Base-by-base conservation (phyloP, 2,888 invertebrate species). In the Liodrosophila aerea region DNA sequence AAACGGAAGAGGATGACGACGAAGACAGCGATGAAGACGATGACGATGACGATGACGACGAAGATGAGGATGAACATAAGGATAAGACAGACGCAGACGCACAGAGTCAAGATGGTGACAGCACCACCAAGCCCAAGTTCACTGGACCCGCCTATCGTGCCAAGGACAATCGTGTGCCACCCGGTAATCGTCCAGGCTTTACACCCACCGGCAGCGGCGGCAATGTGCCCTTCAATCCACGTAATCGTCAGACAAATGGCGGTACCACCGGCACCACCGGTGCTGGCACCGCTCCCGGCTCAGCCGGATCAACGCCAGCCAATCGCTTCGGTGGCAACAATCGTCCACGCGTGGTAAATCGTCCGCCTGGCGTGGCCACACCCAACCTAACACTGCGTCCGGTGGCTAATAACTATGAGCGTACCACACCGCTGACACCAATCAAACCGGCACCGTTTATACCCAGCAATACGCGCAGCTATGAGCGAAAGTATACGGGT, bases 401-500 rank as follows among this genome's bases (percentile, higher is more conserved):
- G 1, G 85, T 87, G 57, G 87, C 88, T 33, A 76, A 70, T 9
- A 86, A 87, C 37, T 87, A 84, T 44, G 87, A 87, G 61, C 69
- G 73, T 12, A 88, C 87, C 8, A 84, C 87, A 2, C 82, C 77
- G 15, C 57, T 86, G 39, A 77, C 80, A 50, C 84, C 82, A 3
- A 76, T 87, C 27, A 88, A 87, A 54, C 88, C 89, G 11, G 86
- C 88, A 3, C 85, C 86, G 2, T 90, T 89, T 60, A 87, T 88
- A 60, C 80, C 87, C 12, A 87, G 83, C 37, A 88, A 87, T 46
- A 89, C 88, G n/a, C 84, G 87, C 27, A 87, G 77, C 27, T 90
- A 90, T 61, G 89, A 89, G 62, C 85, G 90, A 15, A 90, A 89
- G 68, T 89, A 89, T 61, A 71, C 75, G 2, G 85, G 82, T 11